A percentile compares a stretch with the other conserved stretches of the same genome.
phyloP scores from a whole-genome alignment of 2,113 vertebrate species.

The Sorex araneus region DNA sequence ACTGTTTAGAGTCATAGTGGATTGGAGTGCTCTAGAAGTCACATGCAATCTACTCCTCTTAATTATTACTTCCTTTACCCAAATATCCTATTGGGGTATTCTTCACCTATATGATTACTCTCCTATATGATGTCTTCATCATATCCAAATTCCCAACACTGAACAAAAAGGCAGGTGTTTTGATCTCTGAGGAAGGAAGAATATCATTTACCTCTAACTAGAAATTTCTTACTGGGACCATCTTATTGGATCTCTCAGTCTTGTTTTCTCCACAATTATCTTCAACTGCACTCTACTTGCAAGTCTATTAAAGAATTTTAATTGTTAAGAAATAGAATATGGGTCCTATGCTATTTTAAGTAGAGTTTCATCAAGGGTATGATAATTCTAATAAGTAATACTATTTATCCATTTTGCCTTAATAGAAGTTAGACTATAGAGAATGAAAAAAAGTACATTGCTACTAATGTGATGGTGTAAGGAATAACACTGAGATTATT shows the following conservation, averaged over 20 bases:
- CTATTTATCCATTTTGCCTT: not conserved
- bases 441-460: not conserved
- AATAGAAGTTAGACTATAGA: conserved; percentile 34
- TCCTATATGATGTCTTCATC: not conserved
- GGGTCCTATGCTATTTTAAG: not conserved
- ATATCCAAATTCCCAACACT: conserved; percentile 73
- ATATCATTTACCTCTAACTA: not conserved
- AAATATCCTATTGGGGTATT: conserved; percentile 45
- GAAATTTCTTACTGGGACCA: conserved; percentile 24
- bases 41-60: not conserved
- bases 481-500: not conserved
- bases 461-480: not conserved
- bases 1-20: not conserved
- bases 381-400: not conserved
- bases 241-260: not conserved
- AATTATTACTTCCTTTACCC: not conserved
- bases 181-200: conserved; percentile 59
- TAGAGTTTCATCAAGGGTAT: not conserved
- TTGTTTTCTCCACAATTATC: not conserved
- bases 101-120: conserved; percentile 67
- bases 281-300: not conserved
- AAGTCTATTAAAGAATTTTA: conserved; percentile 18
- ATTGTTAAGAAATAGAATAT: conserved; percentile 15
- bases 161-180: conserved; percentile 48
- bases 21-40: not conserved